Conservation (phyloP, 2,113 vertebrate genomes). For the Amphiprion percula region DNA sequence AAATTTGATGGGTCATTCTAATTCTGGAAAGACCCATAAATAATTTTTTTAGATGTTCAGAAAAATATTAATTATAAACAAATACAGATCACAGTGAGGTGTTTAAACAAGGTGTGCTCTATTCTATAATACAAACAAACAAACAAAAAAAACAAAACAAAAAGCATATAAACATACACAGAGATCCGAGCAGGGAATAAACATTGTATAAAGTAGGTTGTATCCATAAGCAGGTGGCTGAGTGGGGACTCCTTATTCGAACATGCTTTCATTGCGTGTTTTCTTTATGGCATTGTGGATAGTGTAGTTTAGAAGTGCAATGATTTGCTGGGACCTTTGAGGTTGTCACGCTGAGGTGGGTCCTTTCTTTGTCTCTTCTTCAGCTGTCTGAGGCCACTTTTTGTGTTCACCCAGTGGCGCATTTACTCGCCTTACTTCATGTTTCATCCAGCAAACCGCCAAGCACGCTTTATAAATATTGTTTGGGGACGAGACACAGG, state of each 20-base stretch:
- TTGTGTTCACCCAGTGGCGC: not conserved
- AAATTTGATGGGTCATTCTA: too few relatives aligned
- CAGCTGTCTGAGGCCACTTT: not conserved
- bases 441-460: not conserved
- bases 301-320: conserved; percentile 61
- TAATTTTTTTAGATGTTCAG: too few relatives aligned
- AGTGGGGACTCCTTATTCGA: not conserved
- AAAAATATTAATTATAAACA: too few relatives aligned
- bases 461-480: not conserved
- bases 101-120: too few relatives aligned
- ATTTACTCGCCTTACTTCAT: not conserved
- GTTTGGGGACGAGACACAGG: not conserved
- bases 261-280: not conserved
- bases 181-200: too few relatives aligned
- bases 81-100: not conserved
- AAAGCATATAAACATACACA: too few relatives aligned
- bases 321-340: conserved; percentile 31
- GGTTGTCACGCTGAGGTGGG: conserved; percentile 6
- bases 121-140: too few relatives aligned
- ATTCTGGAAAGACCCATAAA: too few relatives aligned
- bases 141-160: too few relatives aligned
- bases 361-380: conserved; percentile 45
- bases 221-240: not conserved
- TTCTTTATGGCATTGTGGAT: conserved; percentile 57
- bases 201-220: too few relatives aligned